Evolutionary conservation across 2,888 invertebrate species (phyloP).

Genomic region (Mellilla xanthometata): DNA sequence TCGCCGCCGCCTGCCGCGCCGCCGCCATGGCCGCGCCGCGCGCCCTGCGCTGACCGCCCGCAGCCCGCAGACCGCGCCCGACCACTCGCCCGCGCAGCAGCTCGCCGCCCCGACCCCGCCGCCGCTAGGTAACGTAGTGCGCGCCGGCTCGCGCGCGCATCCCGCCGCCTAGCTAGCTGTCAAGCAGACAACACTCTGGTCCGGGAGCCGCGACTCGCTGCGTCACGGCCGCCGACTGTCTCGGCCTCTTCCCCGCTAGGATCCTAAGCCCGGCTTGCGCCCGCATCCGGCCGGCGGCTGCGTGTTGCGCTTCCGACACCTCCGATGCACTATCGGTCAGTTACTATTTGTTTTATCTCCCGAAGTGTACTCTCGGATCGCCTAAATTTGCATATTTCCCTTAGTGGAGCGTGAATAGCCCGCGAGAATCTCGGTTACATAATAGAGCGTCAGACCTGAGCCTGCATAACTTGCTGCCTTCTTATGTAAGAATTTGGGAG

Average conservation of each 20-base stretch:
- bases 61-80: conserved; percentile 56
- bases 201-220: conserved; percentile 41
- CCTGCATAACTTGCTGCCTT: conserved; percentile 35
- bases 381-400: conserved; percentile 1
- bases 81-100: conserved; percentile 41
- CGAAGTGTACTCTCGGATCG: conserved; percentile 9
- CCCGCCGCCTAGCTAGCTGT: conserved; percentile 49
- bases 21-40: conserved; percentile 73
- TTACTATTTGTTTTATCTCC: conserved; percentile 35
- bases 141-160: conserved; percentile 44
- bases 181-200: conserved; percentile 50
- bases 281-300: conserved; percentile 55
- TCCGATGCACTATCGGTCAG: conserved; percentile 78
- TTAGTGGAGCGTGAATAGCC: conserved; percentile 9
- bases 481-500: conserved; percentile 31
- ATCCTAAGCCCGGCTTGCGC: conserved; percentile 47
- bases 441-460: conserved; percentile 45
- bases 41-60: conserved; percentile 64
- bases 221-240: conserved; percentile 40
- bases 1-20: conserved; percentile 70
- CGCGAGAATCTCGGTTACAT: conserved; percentile 46
- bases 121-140: conserved; percentile 53
- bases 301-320: conserved; percentile 76
- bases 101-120: conserved; percentile 31
- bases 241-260: conserved; percentile 45